These are phyloP conservation scores for Deroplatys truncata DNA, from an alignment of 2,888 invertebrate species.

Conservation along the genomic window DNA sequence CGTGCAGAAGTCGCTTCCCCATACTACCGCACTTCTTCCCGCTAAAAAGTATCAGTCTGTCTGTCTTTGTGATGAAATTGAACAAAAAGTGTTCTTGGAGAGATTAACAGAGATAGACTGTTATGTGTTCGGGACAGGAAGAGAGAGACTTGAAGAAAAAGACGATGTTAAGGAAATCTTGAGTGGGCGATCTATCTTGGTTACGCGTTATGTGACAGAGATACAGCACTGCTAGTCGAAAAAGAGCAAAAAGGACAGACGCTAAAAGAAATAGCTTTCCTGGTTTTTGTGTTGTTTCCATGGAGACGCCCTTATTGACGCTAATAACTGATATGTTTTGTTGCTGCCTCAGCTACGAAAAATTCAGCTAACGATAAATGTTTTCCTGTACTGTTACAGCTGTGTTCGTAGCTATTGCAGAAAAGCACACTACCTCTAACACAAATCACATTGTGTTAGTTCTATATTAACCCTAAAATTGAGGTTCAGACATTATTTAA, in stretches of 20 bases:
- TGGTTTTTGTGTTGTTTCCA: neutral
- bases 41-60: neutral
- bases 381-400: too few relatives aligned
- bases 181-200: neutral
- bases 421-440: too few relatives aligned
- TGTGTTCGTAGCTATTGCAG: too few relatives aligned
- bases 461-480: too few relatives aligned
- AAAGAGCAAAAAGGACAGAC: neutral
- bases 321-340: neutral
- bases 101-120: neutral
- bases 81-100: neutral
- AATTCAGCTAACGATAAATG: neutral
- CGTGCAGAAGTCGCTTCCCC: neutral
- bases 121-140: neutral
- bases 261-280: neutral
- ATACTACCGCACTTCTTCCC: neutral
- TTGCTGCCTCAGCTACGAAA: neutral
- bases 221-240: neutral
- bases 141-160: neutral
- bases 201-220: neutral
- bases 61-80: neutral
- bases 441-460: too few relatives aligned
- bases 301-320: neutral
- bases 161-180: neutral
- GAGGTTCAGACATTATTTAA: too few relatives aligned